Evolutionary conservation across 2,888 invertebrate genomes (phyloP).

Genomic region (Biston betularia): DNA sequence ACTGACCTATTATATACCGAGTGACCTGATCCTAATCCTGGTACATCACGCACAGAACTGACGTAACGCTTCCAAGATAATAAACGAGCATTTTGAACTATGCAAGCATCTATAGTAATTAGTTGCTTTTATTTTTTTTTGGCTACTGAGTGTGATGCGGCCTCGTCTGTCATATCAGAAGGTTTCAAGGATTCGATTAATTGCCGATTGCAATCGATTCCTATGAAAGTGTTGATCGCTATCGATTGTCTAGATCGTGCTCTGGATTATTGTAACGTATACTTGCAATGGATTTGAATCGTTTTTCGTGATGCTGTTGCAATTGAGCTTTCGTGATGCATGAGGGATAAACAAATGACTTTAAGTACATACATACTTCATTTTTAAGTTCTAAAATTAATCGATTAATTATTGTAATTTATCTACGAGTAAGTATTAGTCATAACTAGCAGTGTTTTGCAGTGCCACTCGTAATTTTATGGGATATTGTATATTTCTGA

Average conservation of each 20-base stretch:
- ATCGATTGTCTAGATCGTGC: constrained; percentile 43
- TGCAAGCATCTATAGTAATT: constrained; percentile 67
- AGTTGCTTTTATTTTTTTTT: constrained; percentile 56
- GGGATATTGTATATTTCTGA: too few species aligned
- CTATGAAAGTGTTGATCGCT: constrained; percentile 26
- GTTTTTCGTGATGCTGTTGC: constrained; percentile 18
- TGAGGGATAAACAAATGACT: constrained; percentile 23
- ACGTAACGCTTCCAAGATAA: constrained; percentile 58
- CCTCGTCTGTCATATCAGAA: constrained; percentile 67
- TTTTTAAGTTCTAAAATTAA: not conserved
- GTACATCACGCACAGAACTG: constrained; percentile 64
- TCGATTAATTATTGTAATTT: too few species aligned
- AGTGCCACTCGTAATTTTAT: too few species aligned
- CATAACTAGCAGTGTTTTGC: not conserved
- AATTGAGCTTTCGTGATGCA: constrained; percentile 23
- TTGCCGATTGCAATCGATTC: constrained; percentile 49
- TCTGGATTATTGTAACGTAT: constrained; percentile 23
- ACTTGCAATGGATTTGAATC: constrained; percentile 11
- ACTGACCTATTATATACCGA: constrained; percentile 77
- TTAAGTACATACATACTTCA: not conserved
- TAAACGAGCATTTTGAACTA: constrained; percentile 28
- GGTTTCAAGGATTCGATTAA: constrained; percentile 68
- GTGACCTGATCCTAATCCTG: constrained; percentile 68
- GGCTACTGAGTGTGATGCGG: constrained; percentile 51
- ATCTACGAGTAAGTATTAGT: not conserved